phyloP scores from a whole-genome alignment of 2,113 vertebrate genomes.

The Micromys minutus region DNA sequence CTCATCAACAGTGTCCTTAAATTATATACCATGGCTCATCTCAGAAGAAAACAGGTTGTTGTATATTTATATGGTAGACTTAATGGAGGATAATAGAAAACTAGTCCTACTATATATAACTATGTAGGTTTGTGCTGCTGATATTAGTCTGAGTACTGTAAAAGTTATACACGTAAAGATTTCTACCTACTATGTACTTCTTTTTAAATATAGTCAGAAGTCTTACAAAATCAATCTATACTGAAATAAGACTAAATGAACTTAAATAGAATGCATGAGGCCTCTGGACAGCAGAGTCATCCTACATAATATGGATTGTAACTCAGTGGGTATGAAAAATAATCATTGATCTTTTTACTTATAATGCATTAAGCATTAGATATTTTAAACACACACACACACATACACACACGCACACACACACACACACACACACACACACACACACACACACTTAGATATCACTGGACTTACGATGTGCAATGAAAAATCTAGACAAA shows the following conservation, averaged over 20 bases:
- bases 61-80: not conserved
- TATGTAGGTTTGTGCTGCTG: not conserved
- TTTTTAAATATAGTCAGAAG: not conserved
- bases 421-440: not conserved
- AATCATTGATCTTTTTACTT: not conserved
- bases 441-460: not conserved
- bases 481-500: not conserved
- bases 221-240: not conserved
- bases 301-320: not conserved
- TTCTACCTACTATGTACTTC: not conserved
- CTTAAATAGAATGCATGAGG: not conserved
- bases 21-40: not conserved
- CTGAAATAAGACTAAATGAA: not conserved
- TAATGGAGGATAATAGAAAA: not conserved
- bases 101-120: not conserved
- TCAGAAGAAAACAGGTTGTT: not conserved
- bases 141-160: not conserved
- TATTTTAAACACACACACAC: not conserved
- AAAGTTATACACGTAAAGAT: not conserved
- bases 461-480: no score
- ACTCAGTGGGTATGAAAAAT: not conserved
- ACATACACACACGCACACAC: not conserved
- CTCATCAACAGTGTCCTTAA: not conserved
- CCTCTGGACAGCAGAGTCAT: not conserved
- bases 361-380: not conserved